Evolutionary conservation across 2,113 vertebrate genomes (phyloP), one percentile per base, ranked within the genome.

Genomic region (Cyanistes caeruleus): DNA sequence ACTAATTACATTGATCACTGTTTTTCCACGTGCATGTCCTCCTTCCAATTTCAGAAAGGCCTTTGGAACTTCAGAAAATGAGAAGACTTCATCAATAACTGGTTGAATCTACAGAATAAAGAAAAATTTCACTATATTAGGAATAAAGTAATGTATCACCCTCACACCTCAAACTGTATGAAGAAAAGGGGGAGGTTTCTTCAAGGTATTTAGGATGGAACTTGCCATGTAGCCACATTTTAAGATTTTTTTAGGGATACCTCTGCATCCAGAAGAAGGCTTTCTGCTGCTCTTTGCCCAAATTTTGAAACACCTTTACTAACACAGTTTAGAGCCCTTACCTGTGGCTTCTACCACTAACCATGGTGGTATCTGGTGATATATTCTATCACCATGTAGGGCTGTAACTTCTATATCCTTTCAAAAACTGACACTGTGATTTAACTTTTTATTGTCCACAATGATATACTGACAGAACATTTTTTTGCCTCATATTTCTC

Each of bases 11-110:
- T 97, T 91, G 49, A 99, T 98, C 24, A 99, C 99, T 0, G 98
- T 99, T 98, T 99, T 99, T 51, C 99, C 99, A 68, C 99, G 98
- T 21, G 99, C 99, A 1, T 99, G 99, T 63, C 99, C 99, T 91
- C 97, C 97, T 97, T 99, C 99, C 95, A 99, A 41, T 96, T 99
- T 99, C 95, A 98, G 96, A 55, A 99, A 98, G 78, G 99, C 99
- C 95, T 99, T 97, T 52, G 99, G 99, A 80, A 99, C 99, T 95
- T 99, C 96, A 37, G 98, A 97, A 84, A 99, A 99, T 78, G 97
- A 85, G 94, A 99, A 99, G 8, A 98, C 98, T 92, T 99, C 90
- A 70, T 99, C 99, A 96, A 99, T 98, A 90, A 99, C 99, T 1
- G 99, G 97, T 41, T 91, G 98, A 87, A 99, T 98, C 99, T 99